Evolutionary conservation across 2,797 vertebrate species (phyloP).

Genomic region (Notoglanidium macrostoma): DNA sequence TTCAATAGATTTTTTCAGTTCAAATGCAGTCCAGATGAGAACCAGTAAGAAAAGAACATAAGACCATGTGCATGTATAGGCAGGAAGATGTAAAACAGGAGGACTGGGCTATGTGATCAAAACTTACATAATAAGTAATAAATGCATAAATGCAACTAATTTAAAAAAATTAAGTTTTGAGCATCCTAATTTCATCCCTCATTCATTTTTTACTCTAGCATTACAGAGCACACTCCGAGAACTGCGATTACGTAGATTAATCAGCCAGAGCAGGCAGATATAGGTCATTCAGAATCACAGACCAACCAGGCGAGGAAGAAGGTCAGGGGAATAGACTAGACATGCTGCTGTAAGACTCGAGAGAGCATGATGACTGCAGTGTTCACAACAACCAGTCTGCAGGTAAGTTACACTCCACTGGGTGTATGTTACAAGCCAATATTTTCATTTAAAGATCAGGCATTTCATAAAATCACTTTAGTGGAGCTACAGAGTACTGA

Average conservation of each 20-base stretch:
- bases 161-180: neutral
- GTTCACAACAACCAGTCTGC: constrained; percentile 1
- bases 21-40: neutral
- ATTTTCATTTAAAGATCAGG: constrained; percentile 30
- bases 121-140: neutral
- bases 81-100: neutral
- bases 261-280: constrained; percentile 57
- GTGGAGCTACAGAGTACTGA: neutral
- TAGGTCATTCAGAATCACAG: constrained; percentile 66
- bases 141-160: neutral
- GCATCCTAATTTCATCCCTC: neutral
- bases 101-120: neutral
- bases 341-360: neutral
- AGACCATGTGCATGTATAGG: neutral
- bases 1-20: neutral
- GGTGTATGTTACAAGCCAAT: neutral
- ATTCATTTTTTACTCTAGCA: neutral
- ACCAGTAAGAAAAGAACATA: neutral
- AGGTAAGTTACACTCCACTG: neutral
- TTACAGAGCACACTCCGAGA: constrained; percentile 24
- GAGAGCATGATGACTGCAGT: constrained; percentile 27
- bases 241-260: constrained; percentile 32
- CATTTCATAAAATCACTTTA: constrained; percentile 46
- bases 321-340: constrained; percentile 19
- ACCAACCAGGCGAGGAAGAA: constrained; percentile 32